Conservation (phyloP, 1,140 invertebrate species). For the Trichoplusia ni region DNA sequence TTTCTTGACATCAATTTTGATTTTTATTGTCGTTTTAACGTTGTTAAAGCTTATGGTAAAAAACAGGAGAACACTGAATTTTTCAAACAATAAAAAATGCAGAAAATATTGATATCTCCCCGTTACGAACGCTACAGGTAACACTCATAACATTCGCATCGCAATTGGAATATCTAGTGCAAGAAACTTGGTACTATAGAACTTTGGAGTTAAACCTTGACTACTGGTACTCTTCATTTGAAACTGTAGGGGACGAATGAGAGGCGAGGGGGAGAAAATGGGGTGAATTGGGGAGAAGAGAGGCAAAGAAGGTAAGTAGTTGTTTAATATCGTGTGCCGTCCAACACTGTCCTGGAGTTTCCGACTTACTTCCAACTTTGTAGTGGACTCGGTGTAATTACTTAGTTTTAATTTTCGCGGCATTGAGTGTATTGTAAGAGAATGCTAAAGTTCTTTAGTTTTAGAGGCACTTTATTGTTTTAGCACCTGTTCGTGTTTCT, state of each 20-base stretch:
- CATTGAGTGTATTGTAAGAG: not conserved
- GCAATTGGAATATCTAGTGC: constrained; percentile 7
- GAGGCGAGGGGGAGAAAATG: not conserved
- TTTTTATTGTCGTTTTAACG: too few relatives aligned
- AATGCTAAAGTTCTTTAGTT: not conserved
- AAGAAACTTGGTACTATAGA: constrained; percentile 12
- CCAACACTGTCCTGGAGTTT: not conserved
- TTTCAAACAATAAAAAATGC: too few relatives aligned
- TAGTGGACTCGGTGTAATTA: not conserved
- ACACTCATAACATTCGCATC: not conserved
- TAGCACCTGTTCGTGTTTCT: too few relatives aligned
- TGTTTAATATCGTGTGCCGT: constrained; percentile 13
- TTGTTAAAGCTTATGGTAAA: too few relatives aligned
- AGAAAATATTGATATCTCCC: too few relatives aligned
- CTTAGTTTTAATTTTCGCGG: not conserved
- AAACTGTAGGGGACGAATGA: constrained; percentile 4
- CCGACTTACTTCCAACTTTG: not conserved
- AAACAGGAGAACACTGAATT: too few relatives aligned
- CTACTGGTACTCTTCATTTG: constrained; percentile 8
- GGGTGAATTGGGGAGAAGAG: too few relatives aligned
- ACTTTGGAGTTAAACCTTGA: constrained; percentile 5
- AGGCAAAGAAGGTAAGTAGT: too few relatives aligned
- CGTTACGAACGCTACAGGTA: too few relatives aligned
- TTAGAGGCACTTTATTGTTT: not conserved
- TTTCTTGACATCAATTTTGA: too few relatives aligned